Evolutionary conservation across 2,888 invertebrate genomes (phyloP), one percentile per base, ranked within the genome.

Genomic region (Neuroscelio doddi): DNA sequence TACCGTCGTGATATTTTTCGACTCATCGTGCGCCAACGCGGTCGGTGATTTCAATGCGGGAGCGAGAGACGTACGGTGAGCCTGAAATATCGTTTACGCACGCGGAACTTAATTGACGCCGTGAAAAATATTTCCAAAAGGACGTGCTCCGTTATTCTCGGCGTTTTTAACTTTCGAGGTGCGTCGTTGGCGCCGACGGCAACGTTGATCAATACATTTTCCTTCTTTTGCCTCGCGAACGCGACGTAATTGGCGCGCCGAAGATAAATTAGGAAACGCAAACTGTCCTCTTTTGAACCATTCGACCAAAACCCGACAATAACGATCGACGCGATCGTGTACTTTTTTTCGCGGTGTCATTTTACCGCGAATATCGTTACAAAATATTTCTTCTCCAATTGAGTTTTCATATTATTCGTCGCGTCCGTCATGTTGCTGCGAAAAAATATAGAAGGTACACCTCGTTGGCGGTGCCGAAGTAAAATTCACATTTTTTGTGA

Each of bases 41-140:
- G 16, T 41, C 42, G 69, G 74, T 68, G 75, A 75, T 70, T 71
- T 69, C 59, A 14, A 75, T 55, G 73, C 57, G 51, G 14, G 64
- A 30, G 45, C 46, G 56, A 34, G 58, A 49, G 39, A 24, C 42
- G 50, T 47, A 34, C 26, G 16, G 16, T 36, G 46, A 27, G 24
- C 14, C 17, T 10, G 4, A n/a, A n/a, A n/a, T n/a, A n/a, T n/a
- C n/a, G n/a, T n/a, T n/a, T n/a, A n/a, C n/a, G n/a, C n/a, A n/a
- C n/a, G n/a, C n/a, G n/a, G n/a, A n/a, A 10, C 17, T 17, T 47
- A 38, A 36, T 55, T 34, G 29, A 12, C 29, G 3, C 10, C n/a
- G 10, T 2, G 12, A 10, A 7, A 14, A 34, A 30, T 30, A 30
- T 30, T 10, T 30, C 9, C 3, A 30, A 10, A 34, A 7, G 21